phyloP scores from a whole-genome alignment of 2,888 invertebrate genomes.

The Volucella zonaria region DNA sequence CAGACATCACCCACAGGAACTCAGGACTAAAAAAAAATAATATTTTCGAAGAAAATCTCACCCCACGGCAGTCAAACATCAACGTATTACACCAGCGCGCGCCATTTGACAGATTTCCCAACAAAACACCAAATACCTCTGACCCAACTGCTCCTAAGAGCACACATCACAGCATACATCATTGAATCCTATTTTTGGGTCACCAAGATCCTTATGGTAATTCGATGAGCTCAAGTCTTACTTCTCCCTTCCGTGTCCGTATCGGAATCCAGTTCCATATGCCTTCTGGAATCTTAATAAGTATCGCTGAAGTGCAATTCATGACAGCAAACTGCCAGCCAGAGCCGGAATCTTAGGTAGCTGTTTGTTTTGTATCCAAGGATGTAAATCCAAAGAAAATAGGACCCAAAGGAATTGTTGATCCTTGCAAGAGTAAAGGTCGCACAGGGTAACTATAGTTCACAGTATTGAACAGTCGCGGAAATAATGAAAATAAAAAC shows the following conservation, averaged over 20 bases:
- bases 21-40: not conserved
- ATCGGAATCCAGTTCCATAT: conserved; percentile 44
- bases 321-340: conserved; percentile 18
- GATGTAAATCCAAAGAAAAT: conserved; percentile 60
- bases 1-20: conserved; percentile 50
- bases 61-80: conserved; percentile 21
- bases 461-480: conserved; percentile 48
- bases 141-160: conserved; percentile 68
- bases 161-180: conserved; percentile 42
- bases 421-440: conserved; percentile 37
- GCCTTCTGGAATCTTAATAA: conserved; percentile 67
- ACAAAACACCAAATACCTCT: conserved; percentile 64
- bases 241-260: conserved; percentile 22
- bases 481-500: conserved; percentile 41
- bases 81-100: conserved; percentile 20
- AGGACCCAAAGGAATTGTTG: conserved; percentile 59
- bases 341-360: conserved; percentile 56
- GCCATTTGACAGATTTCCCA: conserved; percentile 69
- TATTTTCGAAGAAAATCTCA: conserved; percentile 28
- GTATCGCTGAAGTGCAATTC: conserved; percentile 34
- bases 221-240: conserved; percentile 60
- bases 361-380: conserved; percentile 62
- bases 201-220: conserved; percentile 72
- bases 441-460: conserved; percentile 50
- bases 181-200: conserved; percentile 72